Evolutionary conservation across 2,888 invertebrate species (phyloP).

Genomic region (Drosophila anomelani): DNA sequence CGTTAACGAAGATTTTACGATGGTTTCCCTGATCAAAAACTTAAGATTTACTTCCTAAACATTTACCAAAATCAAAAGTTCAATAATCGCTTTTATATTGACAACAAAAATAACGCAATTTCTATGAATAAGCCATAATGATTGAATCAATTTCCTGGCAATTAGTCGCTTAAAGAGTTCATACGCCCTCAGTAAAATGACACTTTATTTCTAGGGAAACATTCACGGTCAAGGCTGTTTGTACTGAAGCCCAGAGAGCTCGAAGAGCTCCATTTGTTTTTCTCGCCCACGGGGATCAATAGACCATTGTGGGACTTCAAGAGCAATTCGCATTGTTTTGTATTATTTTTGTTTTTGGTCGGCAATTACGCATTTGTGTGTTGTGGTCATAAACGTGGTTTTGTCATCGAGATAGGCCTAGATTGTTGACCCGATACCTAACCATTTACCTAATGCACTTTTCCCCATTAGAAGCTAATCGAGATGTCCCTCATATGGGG

Average conservation of each 20-base stretch:
- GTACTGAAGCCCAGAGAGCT: constrained; percentile 1
- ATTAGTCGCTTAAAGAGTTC: constrained; percentile 35
- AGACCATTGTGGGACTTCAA: constrained; percentile 31
- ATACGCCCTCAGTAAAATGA: constrained; percentile 24
- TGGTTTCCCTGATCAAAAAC: neutral
- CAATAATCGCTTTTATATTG: neutral
- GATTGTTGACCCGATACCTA: constrained; percentile 29
- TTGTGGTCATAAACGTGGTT: constrained; percentile 37
- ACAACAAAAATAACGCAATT: neutral
- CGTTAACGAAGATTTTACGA: accelerated
- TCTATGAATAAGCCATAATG: neutral
- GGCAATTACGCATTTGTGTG: constrained; percentile 35
- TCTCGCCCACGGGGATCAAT: constrained; percentile 42
- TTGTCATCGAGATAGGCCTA: constrained; percentile 17
- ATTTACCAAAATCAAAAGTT: neutral
- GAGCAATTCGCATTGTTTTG: constrained; percentile 30
- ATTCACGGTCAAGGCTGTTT: constrained; percentile 49
- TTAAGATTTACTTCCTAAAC: neutral
- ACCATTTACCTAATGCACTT: constrained; percentile 6
- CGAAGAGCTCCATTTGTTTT: constrained; percentile 30
- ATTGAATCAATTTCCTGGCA: constrained; percentile 23
- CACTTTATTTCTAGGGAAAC: constrained; percentile 13
- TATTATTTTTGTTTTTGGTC: constrained; percentile 9
- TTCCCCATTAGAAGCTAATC: neutral
- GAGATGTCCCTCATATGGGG: constrained; percentile 12